phyloP scores from a whole-genome alignment of 2,888 invertebrate species.

The Drosophila recens region DNA sequence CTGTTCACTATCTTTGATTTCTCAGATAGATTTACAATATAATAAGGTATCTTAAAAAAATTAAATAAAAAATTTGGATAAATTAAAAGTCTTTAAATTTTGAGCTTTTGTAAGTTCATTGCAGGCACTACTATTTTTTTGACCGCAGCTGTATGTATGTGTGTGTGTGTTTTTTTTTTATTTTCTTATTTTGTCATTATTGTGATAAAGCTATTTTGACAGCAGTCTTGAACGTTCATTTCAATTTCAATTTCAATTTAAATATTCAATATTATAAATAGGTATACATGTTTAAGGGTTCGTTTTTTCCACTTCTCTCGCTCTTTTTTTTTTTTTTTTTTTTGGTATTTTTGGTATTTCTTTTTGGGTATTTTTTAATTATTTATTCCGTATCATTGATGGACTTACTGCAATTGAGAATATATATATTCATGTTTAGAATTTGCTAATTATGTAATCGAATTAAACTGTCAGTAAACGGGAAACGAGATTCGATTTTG shows the following conservation, averaged over 20 bases:
- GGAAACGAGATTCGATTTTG: not conserved
- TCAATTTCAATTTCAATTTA: constrained; percentile 65
- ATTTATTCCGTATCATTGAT: constrained; percentile 34
- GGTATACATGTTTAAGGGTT: constrained; percentile 70
- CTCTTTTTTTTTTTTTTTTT: constrained; percentile 5
- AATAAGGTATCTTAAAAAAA: too few relatives aligned
- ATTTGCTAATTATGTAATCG: constrained; percentile 18
- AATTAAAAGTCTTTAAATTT: too few relatives aligned
- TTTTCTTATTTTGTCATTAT: constrained; percentile 39
- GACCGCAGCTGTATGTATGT: constrained; percentile 16
- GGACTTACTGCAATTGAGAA: constrained; percentile 52
- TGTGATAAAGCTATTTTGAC: constrained; percentile 82
- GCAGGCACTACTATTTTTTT: too few relatives aligned
- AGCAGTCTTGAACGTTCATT: constrained; percentile 82
- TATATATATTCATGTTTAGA: constrained; percentile 17
- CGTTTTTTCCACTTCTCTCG: constrained; percentile 20
- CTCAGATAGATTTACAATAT: too few relatives aligned
- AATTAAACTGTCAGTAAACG: not conserved
- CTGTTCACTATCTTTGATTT: too few relatives aligned
- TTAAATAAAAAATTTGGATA: too few relatives aligned
- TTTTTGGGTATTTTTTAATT: constrained; percentile 11
- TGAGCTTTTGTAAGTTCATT: too few relatives aligned
- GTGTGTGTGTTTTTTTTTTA: constrained; percentile 19
- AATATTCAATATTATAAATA: constrained; percentile 80
- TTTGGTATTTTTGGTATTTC: constrained; percentile 2